Evolutionary conservation across 2,888 invertebrate species (phyloP), one percentile per base, ranked within the genome.

Genomic region (Gerosis bhagava): DNA sequence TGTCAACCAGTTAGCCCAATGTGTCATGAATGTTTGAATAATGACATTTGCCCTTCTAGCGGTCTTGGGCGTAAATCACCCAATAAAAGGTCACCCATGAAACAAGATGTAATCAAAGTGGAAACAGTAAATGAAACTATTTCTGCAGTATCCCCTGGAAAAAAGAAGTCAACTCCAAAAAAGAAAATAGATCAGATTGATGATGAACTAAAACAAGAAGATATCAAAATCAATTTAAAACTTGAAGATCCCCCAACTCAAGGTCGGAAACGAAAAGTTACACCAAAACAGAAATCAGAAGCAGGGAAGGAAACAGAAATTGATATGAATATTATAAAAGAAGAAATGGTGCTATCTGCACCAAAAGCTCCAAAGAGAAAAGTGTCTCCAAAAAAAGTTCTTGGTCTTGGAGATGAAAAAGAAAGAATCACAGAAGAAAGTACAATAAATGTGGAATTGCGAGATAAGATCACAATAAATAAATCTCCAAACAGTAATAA

Each of bases 1-100:
- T 99, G 99, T 76, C 83, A 92, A 42, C 96, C 98, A 0, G 77
- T 94, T 0, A 91, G 90, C 35, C 99, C 99, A 0, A 93, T 93
- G 57, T 99, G 99, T 78, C 73, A 70, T 5, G 90, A 92, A 40
- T 99, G 99, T 73, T 86, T 97, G 10, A 98, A 98, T 77, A 91
- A 88, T 53, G 72, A 91, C 12, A 91, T 97, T 29, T 99, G 99
- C 72, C 97, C 98, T 2, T 93, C 84, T 57, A 91, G 84, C 54
- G 78, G 70, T 6, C 82, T 72, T 55, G 73, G 70, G 3, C 71
- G 67, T 31, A 84, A 81, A 50, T 78, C 83, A 6, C 81, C 82
- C 4, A 62, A 55, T 5, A 80, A 76, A 50, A 80, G 73, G 58
- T 67, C 80, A 16, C 81, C 80, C 16, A 54, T 60, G 3, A 67